These are phyloP conservation scores for Capromys pilorides DNA, from an alignment of 2,797 vertebrate genomes.

Conservation along the genomic window DNA sequence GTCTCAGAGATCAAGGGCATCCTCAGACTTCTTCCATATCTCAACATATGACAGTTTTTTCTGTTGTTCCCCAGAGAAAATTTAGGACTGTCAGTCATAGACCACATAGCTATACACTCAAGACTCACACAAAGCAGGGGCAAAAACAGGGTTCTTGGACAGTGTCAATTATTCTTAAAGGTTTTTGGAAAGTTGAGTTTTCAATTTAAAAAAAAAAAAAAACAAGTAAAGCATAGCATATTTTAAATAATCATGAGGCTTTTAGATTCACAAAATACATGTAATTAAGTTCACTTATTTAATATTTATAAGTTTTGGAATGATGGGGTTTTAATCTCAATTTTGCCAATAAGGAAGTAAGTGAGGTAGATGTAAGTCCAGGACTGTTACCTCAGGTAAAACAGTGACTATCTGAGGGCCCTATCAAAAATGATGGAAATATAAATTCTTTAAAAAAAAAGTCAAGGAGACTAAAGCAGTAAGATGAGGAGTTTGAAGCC, in stretches of 20 bases:
- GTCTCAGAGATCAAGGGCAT: background rate
- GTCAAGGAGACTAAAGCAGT: background rate
- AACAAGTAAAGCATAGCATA: background rate
- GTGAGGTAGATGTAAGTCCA: background rate
- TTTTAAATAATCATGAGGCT: background rate
- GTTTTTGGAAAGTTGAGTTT: background rate
- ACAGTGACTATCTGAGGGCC: background rate
- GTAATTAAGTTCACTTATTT: background rate
- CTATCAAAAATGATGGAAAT: constrained; percentile 29
- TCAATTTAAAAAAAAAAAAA: background rate
- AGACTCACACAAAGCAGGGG: background rate
- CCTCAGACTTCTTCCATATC: background rate
- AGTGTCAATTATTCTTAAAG: background rate
- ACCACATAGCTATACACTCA: too few species aligned
- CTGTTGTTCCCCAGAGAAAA: background rate
- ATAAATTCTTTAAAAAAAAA: background rate
- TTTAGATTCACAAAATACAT: background rate
- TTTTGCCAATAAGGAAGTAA: background rate
- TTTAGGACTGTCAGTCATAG: background rate
- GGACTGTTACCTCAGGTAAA: background rate
- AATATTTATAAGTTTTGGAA: constrained; percentile 15
- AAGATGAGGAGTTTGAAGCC: background rate
- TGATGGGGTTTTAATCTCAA: constrained; percentile 13
- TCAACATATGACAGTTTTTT: background rate
- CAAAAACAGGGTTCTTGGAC: background rate